A percentile compares a stretch with the other conserved stretches of the same genome.
Conservation (phyloP, 2,113 vertebrate genomes). For the Microcebus lehilahytsara region DNA sequence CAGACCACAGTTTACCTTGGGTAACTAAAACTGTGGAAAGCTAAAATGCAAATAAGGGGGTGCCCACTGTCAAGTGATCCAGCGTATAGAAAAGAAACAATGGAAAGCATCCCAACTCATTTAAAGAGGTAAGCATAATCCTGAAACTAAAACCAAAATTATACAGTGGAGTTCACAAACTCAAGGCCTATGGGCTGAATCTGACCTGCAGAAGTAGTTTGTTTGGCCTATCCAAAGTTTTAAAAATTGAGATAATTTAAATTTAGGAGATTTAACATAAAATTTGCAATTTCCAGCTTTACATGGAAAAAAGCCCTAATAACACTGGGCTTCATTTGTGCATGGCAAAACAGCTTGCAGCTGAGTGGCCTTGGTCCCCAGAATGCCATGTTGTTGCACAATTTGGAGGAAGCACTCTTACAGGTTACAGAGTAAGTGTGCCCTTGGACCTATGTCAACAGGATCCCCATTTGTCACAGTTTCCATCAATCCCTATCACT, state of each 20-base stretch:
- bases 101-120: not conserved
- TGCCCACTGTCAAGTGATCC: not conserved
- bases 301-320: not conserved
- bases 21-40: not conserved
- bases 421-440: not conserved
- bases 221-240: not conserved
- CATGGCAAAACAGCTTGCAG: not conserved
- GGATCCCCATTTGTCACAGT: not conserved
- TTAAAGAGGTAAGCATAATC: not conserved
- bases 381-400: not conserved
- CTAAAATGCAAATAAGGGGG: not conserved
- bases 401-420: not conserved
- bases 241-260: not conserved
- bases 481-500: not conserved
- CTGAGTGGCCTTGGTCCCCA: not conserved
- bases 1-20: not conserved
- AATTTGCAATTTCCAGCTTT: constrained; percentile 27
- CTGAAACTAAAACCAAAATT: constrained; percentile 29
- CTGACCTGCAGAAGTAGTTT: not conserved
- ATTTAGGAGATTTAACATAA: not conserved
- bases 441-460: not conserved
- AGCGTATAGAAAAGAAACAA: not conserved
- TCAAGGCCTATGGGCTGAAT: not conserved
- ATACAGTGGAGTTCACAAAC: not conserved
- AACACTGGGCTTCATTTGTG: not conserved